Evolutionary conservation across 2,797 vertebrate genomes (phyloP).

Genomic region (Sebastes nivosus): DNA sequence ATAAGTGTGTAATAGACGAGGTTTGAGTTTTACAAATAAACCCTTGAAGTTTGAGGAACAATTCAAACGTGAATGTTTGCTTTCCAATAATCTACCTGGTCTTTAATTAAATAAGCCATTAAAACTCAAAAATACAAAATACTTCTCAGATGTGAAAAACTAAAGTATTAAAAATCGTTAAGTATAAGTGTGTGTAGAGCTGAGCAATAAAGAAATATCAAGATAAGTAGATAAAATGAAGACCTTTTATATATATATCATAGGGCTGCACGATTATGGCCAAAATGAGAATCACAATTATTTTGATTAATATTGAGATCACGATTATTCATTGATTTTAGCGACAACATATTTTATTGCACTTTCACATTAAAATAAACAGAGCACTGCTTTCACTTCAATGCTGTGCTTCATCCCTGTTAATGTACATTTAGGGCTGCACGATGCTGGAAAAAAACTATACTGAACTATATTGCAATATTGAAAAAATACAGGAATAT

Average conservation of each 20-base stretch:
- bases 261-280: too few relatives aligned
- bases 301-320: too few relatives aligned
- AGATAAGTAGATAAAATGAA: background rate
- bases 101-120: background rate
- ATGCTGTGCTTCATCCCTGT: too few relatives aligned
- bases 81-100: conserved; percentile 13
- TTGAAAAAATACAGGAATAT: too few relatives aligned
- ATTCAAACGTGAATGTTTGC: background rate
- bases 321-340: too few relatives aligned
- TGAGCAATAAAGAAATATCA: background rate
- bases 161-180: background rate
- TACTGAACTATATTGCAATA: too few relatives aligned
- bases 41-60: conserved; percentile 10
- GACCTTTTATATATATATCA: background rate
- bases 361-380: too few relatives aligned
- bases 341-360: too few relatives aligned
- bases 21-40: conserved; percentile 32
- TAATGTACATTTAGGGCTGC: too few relatives aligned
- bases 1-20: conserved; percentile 6
- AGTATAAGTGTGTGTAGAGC: background rate
- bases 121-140: background rate
- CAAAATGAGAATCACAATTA: too few relatives aligned
- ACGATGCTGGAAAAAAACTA: too few relatives aligned
- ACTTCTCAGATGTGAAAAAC: background rate
- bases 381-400: too few relatives aligned